Evolutionary conservation across 1,140 invertebrate species (phyloP), one percentile per base, ranked within the genome.

Genomic region (Drosophila serrata): DNA sequence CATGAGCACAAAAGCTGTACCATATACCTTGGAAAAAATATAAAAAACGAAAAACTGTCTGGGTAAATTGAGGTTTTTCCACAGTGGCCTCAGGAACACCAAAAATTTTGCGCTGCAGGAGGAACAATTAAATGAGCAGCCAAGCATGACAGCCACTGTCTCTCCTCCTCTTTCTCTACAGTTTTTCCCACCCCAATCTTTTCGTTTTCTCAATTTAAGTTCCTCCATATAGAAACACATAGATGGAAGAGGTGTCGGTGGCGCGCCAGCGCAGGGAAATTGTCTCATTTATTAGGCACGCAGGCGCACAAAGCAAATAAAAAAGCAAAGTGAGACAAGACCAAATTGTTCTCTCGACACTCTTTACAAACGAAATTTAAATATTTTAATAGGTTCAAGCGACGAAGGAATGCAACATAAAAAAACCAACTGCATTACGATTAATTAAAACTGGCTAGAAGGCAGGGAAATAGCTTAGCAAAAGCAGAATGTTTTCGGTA

Each of bases 121-220:
- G 85, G 81, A 88, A 88, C 85, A 88, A 88, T 88, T 88, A 85
- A 88, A 90, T 67, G 81, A 72, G 77, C 81, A 79, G 53, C 78
- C 73, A 85, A 75, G 63, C 85, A 76, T 88, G 82, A 85, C 84
- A 56, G 31, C 48, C 33, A n/a, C 40, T 15, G 43, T 15, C 43
- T 13, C 39, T 39, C 0, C n/a, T 11, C 17, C 33, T n/a, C 35
- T 6, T 9, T 12, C 24, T 27, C 17, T 15, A 13, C 37, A 39
- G 13, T 42, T 29, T 29, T 33, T 53, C 37, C 40, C 22, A 46
- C 17, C 58, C 40, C 13, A 56, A 39, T 58, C 43, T 13, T 51
- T 60, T 33, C 40, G 59, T 74, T 56, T 55, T 55, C 51, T 37
- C 51, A 22, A 37, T n/a, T 35, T 6, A 53, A 24, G n/a, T 33